These are phyloP conservation scores for Clarias fuscus DNA, from an alignment of 2,797 vertebrate species.

Conservation along the genomic window DNA sequence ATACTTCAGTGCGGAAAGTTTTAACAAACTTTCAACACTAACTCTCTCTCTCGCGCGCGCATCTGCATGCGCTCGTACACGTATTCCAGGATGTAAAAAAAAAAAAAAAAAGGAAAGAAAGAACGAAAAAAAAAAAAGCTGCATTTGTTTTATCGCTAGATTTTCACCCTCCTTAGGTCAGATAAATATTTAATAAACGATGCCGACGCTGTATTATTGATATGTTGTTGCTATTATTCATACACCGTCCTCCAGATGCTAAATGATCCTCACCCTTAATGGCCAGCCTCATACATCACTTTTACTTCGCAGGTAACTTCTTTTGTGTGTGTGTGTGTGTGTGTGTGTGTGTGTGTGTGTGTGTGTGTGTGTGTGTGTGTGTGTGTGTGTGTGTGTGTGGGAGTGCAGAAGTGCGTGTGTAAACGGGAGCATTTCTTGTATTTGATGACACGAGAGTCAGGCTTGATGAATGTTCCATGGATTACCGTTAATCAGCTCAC, in stretches of 20 bases:
- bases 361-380: neutral
- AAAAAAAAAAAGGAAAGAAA: no score
- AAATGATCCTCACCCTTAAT: conserved; percentile 25
- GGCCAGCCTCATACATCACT: conserved; percentile 31
- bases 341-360: neutral
- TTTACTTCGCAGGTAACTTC: conserved; percentile 4
- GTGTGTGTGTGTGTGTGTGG: neutral
- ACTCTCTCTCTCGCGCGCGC: neutral
- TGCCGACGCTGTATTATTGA: neutral
- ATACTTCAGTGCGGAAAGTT: neutral
- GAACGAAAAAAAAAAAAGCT: neutral
- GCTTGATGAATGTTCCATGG: conserved; percentile 28
- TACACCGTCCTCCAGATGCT: conserved; percentile 2
- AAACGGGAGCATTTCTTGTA: conserved; percentile 7
- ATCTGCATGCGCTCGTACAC: neutral
- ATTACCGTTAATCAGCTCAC: conserved; percentile 39
- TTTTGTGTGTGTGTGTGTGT: neutral
- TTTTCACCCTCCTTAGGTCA: neutral
- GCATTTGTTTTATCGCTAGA: neutral
- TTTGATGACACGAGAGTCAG: conserved; percentile 22
- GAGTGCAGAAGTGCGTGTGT: neutral
- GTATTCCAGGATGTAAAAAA: neutral
- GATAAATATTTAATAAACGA: conserved; percentile 11
- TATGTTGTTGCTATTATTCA: conserved; percentile 24
- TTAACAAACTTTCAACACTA: neutral